A percentile compares a stretch with the other conserved stretches of the same genome.
These are phyloP conservation scores for Miltochrista miniata DNA, from an alignment of 2,888 invertebrate genomes.

Conservation along the genomic window DNA sequence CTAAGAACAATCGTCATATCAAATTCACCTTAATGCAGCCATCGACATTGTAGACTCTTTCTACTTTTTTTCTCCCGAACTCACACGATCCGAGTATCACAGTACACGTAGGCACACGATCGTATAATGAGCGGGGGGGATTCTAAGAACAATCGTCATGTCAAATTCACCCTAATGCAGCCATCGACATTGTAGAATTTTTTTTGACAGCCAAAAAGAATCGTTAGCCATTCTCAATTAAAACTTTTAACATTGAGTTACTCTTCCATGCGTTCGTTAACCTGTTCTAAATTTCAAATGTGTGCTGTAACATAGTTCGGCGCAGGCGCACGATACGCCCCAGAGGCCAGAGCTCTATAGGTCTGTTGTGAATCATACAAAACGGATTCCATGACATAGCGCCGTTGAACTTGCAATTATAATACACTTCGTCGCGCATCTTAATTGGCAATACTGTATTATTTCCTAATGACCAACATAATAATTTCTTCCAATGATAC, in stretches of 20 bases:
- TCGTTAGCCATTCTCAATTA: too few species aligned
- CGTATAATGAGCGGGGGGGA: too few species aligned
- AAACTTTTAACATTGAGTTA: too few species aligned
- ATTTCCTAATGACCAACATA: conserved; percentile 53
- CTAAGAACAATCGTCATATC: background rate
- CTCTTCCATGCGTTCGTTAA: too few species aligned
- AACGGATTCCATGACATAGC: conserved; percentile 39
- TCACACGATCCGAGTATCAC: too few species aligned
- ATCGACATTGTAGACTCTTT: too few species aligned
- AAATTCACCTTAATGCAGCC: background rate
- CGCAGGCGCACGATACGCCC: background rate
- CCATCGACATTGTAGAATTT: too few species aligned
- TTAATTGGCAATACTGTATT: conserved; percentile 67
- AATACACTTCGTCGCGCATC: conserved; percentile 57
- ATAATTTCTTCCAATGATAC: conserved; percentile 49
- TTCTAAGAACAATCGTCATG: background rate
- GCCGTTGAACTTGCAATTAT: conserved; percentile 57
- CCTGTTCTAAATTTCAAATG: background rate
- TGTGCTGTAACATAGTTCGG: background rate
- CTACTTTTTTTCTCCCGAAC: too few species aligned
- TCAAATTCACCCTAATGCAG: background rate
- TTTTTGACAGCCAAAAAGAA: too few species aligned
- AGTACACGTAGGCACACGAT: too few species aligned
- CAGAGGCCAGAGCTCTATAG: too few species aligned
- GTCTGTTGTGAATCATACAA: conserved; percentile 22